Conservation (phyloP, 2,797 vertebrate genomes). For the Liasis olivaceus region DNA sequence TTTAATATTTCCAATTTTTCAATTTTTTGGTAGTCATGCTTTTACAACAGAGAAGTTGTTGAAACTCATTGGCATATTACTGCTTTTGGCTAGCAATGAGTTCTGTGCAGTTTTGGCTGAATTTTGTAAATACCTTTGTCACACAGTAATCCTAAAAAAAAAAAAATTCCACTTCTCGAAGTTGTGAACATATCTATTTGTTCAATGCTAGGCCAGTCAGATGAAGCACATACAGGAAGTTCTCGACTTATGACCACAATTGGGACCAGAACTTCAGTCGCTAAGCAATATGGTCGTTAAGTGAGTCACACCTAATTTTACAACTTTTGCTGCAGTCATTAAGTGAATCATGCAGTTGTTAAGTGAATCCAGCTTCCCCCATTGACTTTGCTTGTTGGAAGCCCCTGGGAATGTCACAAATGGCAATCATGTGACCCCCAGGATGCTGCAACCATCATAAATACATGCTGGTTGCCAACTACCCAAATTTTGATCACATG, state of each 20-base stretch:
- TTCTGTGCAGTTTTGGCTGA: no score
- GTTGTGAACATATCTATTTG: no score
- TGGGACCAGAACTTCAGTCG: background rate
- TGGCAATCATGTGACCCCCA: background rate
- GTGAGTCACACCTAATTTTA: background rate
- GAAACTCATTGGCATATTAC: no score
- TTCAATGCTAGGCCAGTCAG: no score
- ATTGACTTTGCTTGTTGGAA: background rate
- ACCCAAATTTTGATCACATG: background rate
- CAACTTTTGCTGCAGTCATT: background rate
- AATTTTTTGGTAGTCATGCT: no score
- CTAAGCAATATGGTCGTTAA: background rate
- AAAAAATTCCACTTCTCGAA: no score
- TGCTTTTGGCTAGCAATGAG: no score
- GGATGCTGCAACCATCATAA: background rate
- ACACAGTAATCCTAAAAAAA: no score
- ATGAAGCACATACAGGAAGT: no score
- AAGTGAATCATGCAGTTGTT: background rate
- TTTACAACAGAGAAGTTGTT: no score
- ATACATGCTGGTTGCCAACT: background rate
- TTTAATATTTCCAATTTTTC: no score
- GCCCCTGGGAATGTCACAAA: background rate
- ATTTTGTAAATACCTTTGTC: no score
- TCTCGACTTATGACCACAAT: background rate
- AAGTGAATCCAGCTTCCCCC: background rate